Evolutionary conservation across 1,140 invertebrate species (phyloP), one percentile per base, ranked within the genome.

Genomic region (Pachypsylla venusta): DNA sequence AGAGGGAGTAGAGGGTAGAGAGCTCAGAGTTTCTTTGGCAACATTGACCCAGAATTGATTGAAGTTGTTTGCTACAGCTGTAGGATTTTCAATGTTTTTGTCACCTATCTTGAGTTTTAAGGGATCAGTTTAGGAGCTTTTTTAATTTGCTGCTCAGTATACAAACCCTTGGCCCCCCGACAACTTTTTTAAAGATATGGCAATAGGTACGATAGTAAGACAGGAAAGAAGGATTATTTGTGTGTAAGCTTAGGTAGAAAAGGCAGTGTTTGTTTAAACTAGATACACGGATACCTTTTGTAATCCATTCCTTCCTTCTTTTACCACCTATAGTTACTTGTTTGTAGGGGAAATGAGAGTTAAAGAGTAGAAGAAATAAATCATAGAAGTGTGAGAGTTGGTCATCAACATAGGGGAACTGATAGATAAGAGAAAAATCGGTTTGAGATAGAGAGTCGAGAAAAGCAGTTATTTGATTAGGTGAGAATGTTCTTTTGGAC

Each of bases 381-480:
- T 4, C 22, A n/a, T 48, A 48, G 42, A 48, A 48, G 42, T 48
- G 4, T 48, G 42, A 48, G 4, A 48, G 42, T 48, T 48, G 42
- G 5, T 48, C n/a, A 19, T 48, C 42, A 19, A 48, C 42, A n/a
- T 48, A 4, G 4, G 4, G 5, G 4, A 5, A 48, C 7, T 5
- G 16, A 19, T 48, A 48, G 7, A 48, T 5, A n/a, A 4, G 22
- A 3, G 42, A 48, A 19, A 48, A 48, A 22, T 48, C 42, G 4
- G 42, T 19, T 48, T 10, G 16, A n/a, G 4, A 4, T 48, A 48
- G 22, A 5, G 42, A 5, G 16, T 4, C 4, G 22, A 48, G 16
- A n/a, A 48, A 48, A 3, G 16, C 22, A 22, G 42, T 48, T 4
- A 48, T 48, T 48, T 48, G 42, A 19, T 19, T 48, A n/a, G 4